Evolutionary conservation across 2,888 invertebrate species (phyloP), one percentile per base, ranked within the genome.

Genomic region (Watsonalla binaria): DNA sequence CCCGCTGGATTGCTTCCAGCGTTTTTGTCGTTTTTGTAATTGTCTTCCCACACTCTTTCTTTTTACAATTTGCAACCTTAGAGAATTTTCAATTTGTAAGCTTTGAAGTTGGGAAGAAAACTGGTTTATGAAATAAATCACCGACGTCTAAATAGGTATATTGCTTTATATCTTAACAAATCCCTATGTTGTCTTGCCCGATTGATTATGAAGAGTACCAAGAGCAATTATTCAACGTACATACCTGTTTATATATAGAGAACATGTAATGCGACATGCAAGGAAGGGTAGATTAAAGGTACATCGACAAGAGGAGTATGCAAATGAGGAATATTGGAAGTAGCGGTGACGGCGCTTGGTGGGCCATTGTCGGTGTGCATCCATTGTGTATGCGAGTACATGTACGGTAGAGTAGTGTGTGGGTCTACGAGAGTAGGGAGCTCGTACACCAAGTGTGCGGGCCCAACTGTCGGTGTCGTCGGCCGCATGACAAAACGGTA

Each of bases 11-110:
- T 86, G 87, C 82, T 85, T 83, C 80, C 82, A 84, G 78, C 76
- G 75, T 80, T 84, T 82, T 81, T 82, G 80, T 79, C 81, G 81
- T 84, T 84, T 86, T 85, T 84, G 79, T 82, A 86, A 90, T 86
- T 85, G 84, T 86, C 83, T 80, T 74, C 72, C 65, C 61, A 68
- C 75, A 68, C 72, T 78, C 77, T 68, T 78, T 76, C 72, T 77
- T 80, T 81, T 80, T 79, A 72, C 73, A 74, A 70, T 68, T 65
- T 72, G 68, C 68, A 53, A 70, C 66, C 74, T 74, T 59, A 63
- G 67, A 62, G 66, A 68, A 66, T 66, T 70, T 71, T 71, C 68
- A 69, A 70, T 72, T 70, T 71, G 60, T 57, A 52, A 56, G 51
- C 53, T 63, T 8, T 47, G 7, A 47, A 34, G 47, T 47, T 47